These are phyloP conservation scores for Tachysurus fulvidraco DNA, from an alignment of 2,113 vertebrate species.

Conservation along the genomic window DNA sequence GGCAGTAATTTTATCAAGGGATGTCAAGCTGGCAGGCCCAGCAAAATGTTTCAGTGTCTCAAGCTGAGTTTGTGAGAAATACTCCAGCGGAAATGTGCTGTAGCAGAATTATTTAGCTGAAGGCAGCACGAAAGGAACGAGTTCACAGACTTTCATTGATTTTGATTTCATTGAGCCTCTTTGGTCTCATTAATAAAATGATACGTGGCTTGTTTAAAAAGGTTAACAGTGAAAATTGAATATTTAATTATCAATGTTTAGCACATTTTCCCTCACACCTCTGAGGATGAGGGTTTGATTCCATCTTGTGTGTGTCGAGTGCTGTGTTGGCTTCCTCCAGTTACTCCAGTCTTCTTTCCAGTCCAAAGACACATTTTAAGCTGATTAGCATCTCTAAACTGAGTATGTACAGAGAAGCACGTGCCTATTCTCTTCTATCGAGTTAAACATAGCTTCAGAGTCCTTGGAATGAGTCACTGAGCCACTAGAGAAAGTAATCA, in stretches of 20 bases:
- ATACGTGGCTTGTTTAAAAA: background rate
- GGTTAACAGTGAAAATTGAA: background rate
- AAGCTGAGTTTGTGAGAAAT: background rate
- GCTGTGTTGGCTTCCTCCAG: too few relatives aligned
- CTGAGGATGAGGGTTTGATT: too few relatives aligned
- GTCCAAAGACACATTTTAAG: too few relatives aligned
- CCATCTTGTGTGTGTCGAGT: too few relatives aligned
- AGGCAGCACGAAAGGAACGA: background rate
- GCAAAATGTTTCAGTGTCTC: background rate
- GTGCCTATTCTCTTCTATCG: background rate
- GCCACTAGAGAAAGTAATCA: background rate
- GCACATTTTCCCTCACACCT: too few relatives aligned
- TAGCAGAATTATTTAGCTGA: background rate
- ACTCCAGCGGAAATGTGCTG: background rate
- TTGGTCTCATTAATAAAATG: background rate
- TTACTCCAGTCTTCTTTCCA: too few relatives aligned
- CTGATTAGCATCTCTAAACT: background rate
- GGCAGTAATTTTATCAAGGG: background rate
- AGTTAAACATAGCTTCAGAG: background rate
- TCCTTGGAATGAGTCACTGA: background rate
- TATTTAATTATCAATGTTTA: too few relatives aligned
- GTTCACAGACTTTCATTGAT: background rate
- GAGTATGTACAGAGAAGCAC: background rate
- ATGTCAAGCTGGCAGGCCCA: background rate
- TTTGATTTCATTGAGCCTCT: background rate